Percentiles rank a stretch among this genome's conserved stretches.
phyloP scores from a whole-genome alignment of 2,888 invertebrate genomes.

The Drosophila sordidula region DNA sequence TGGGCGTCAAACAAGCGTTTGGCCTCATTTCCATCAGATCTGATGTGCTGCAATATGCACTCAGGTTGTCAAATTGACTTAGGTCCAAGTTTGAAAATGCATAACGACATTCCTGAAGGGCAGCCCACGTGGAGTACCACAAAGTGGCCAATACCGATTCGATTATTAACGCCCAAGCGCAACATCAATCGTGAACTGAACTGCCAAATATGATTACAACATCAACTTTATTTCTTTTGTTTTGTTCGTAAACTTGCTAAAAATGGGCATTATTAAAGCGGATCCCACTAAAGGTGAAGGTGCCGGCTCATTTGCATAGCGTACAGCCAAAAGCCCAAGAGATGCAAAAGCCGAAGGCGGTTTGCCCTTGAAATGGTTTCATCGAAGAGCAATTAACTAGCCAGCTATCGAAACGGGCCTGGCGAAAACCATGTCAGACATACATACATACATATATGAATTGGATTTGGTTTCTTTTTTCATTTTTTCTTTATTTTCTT shows the following conservation, averaged over 20 bases:
- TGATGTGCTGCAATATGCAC: not conserved
- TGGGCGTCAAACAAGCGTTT: not conserved
- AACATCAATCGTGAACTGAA: conserved; percentile 26
- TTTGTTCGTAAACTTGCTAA: conserved; percentile 57
- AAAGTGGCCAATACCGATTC: conserved; percentile 20
- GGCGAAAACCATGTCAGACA: conserved; percentile 45
- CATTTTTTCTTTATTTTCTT: conserved; percentile 16
- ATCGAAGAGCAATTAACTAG: conserved; percentile 68
- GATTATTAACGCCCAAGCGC: conserved; percentile 39
- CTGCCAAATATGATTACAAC: conserved; percentile 44
- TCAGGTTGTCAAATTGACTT: conserved; percentile 3
- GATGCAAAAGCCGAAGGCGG: conserved; percentile 58
- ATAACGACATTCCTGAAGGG: not conserved
- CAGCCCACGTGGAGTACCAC: conserved; percentile 12
- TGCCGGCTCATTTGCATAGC: conserved; percentile 70
- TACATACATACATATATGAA: conserved; percentile 5
- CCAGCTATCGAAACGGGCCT: conserved; percentile 51
- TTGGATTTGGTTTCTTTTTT: conserved; percentile 10
- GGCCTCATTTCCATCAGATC: not conserved
- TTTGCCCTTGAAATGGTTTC: conserved; percentile 73
- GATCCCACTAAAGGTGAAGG: conserved; percentile 60
- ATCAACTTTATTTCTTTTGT: conserved; percentile 3
- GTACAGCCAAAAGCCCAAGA: conserved; percentile 29
- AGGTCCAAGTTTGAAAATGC: conserved; percentile 8
- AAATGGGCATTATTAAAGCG: conserved; percentile 67